Evolutionary conservation across 1,140 invertebrate species (phyloP).

Genomic region (Eurosta solidaginis): DNA sequence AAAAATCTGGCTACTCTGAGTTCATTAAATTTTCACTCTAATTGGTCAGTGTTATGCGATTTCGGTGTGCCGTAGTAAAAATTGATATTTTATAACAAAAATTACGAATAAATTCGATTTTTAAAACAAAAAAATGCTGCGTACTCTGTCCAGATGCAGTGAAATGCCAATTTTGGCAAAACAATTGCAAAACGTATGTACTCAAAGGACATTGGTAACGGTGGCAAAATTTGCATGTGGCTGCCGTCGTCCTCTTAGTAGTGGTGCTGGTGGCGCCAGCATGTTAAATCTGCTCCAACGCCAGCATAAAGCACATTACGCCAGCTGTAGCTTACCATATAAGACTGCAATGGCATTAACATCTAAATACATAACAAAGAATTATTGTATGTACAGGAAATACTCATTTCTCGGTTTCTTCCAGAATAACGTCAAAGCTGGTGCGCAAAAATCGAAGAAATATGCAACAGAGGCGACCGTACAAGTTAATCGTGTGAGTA

Average conservation of each 20-base stretch:
- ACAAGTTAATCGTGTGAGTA: conserved; percentile 53
- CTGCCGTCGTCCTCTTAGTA: background rate
- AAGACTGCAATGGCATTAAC: conserved; percentile 33
- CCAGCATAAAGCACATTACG: background rate
- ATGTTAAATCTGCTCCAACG: background rate
- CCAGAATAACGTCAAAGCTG: conserved; percentile 55
- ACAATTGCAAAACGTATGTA: conserved; percentile 60
- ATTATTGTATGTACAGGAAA: conserved; percentile 36
- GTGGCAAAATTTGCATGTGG: conserved; percentile 31
- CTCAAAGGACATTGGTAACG: conserved; percentile 10
- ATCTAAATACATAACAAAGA: background rate
- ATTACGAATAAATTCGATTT: background rate
- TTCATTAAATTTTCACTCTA: background rate
- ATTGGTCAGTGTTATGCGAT: conserved; percentile 25
- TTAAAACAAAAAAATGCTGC: conserved; percentile 47
- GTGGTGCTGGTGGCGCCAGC: background rate
- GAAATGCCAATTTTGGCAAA: conserved; percentile 54
- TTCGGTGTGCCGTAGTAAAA: background rate
- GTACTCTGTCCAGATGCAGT: conserved; percentile 52
- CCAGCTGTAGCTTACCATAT: conserved; percentile 38
- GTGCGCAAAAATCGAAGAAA: conserved; percentile 53
- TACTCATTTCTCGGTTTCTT: conserved; percentile 60
- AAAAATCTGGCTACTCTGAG: background rate
- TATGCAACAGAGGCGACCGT: conserved; percentile 58
- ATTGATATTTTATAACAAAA: background rate